Conservation (phyloP, 35 echinoderm and acorn worm genomes). For the Acanthaster planci region DNA sequence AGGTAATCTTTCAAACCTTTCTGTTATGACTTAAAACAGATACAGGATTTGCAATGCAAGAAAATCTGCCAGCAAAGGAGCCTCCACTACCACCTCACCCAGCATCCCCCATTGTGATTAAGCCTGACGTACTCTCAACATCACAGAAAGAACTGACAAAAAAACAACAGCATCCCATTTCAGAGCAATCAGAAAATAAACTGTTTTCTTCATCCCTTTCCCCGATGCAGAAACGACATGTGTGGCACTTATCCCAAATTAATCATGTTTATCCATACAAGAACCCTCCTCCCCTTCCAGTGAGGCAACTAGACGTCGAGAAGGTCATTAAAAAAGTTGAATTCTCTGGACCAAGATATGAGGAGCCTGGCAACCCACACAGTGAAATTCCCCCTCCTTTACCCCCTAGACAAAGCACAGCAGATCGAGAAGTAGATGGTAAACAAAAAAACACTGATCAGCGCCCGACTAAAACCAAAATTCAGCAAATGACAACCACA, state of each 20-base stretch:
- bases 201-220: conserved; percentile 62
- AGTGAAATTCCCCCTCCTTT: conserved; percentile 48
- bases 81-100: conserved; percentile 77
- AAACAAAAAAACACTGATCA: conserved; percentile 43
- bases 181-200: conserved; percentile 14
- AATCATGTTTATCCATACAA: conserved; percentile 40
- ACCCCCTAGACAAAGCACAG: conserved; percentile 51
- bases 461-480: conserved; percentile 50
- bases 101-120: conserved; percentile 6
- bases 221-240: conserved; percentile 48
- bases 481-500: conserved; percentile 41
- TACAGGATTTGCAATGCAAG: conserved; percentile 52
- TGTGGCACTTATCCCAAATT: conserved; percentile 52
- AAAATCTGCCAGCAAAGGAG: conserved; percentile 65
- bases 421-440: conserved; percentile 44
- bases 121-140: conserved; percentile 17
- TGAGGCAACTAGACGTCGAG: conserved; percentile 43
- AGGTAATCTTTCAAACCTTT: no score
- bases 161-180: background rate
- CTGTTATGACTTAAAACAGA: conserved; percentile 1
- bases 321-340: conserved; percentile 6
- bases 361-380: conserved; percentile 24
- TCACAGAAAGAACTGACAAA: background rate
- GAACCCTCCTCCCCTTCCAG: conserved; percentile 61
- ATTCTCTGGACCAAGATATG: conserved; percentile 4